A percentile compares a stretch with the other conserved stretches of the same genome.
Evolutionary conservation across 2,888 invertebrate species (phyloP).

Genomic region (Tachina fera): DNA sequence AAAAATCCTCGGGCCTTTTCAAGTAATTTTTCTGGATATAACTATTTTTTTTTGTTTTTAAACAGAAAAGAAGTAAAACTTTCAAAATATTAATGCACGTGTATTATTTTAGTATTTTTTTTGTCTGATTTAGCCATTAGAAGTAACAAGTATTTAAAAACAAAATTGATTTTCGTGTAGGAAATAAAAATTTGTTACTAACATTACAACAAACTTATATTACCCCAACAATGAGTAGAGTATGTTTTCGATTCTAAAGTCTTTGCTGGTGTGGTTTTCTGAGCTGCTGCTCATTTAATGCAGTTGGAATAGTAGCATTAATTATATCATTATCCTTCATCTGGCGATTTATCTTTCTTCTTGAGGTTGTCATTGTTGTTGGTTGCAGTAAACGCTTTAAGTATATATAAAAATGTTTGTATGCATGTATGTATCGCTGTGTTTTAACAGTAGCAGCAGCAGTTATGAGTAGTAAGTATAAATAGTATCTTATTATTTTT

Average conservation of each 20-base stretch:
- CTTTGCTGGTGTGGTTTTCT: slow-evolving; percentile 39
- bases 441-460: slow-evolving; percentile 46
- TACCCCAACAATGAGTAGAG: background rate
- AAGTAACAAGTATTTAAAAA: too few species aligned
- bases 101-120: background rate
- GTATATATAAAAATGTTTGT: slow-evolving; percentile 16
- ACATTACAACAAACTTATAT: background rate
- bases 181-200: background rate
- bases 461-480: slow-evolving; percentile 43
- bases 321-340: slow-evolving; percentile 81
- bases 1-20: too few species aligned
- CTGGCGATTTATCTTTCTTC: slow-evolving; percentile 78
- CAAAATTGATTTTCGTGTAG: background rate
- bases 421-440: slow-evolving; percentile 7
- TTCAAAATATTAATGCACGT: too few species aligned
- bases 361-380: slow-evolving; percentile 53
- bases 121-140: background rate
- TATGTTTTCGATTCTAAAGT: slow-evolving; percentile 10
- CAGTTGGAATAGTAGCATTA: slow-evolving; percentile 76
- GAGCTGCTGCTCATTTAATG: slow-evolving; percentile 60
- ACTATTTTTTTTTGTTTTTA: too few species aligned
- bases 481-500: slow-evolving; percentile 49
- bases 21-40: too few species aligned
- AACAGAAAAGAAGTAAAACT: too few species aligned
- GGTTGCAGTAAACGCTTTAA: slow-evolving; percentile 11